A percentile compares a stretch with the other conserved stretches of the same genome.
These are phyloP conservation scores for Andricus quercusramuli DNA, from an alignment of 2,888 invertebrate genomes.

Conservation along the genomic window DNA sequence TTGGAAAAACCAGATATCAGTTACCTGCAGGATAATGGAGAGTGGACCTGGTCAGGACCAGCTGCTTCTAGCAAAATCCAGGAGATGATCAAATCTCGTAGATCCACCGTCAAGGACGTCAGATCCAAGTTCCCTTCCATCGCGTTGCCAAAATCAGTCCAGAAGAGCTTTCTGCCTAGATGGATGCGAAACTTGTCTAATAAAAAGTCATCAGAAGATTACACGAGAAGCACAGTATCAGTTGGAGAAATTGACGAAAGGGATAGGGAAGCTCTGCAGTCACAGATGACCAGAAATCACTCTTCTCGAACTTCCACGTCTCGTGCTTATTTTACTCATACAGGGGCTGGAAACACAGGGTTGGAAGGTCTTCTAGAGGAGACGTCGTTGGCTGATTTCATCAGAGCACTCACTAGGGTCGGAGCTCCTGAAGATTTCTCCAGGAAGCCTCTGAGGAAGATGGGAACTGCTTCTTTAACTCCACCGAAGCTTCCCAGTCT, in stretches of 20 bases:
- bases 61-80: slow-evolving; percentile 82
- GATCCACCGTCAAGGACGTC: slow-evolving; percentile 56
- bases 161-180: slow-evolving; percentile 65
- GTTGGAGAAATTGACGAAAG: slow-evolving; percentile 60
- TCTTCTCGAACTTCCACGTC: slow-evolving; percentile 58
- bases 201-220: slow-evolving; percentile 55
- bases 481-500: slow-evolving; percentile 80
- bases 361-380: slow-evolving; percentile 85
- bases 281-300: slow-evolving; percentile 50
- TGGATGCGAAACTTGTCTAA: slow-evolving; percentile 68
- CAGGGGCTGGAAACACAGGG: slow-evolving; percentile 58
- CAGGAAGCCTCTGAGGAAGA: slow-evolving; percentile 75
- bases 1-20: slow-evolving; percentile 78
- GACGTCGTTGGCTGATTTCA: slow-evolving; percentile 90
- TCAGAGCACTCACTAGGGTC: slow-evolving; percentile 86
- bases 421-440: slow-evolving; percentile 73
- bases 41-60: slow-evolving; percentile 86
- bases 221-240: slow-evolving; percentile 56
- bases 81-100: slow-evolving; percentile 76
- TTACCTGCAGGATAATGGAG: slow-evolving; percentile 70
- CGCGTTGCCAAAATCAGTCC: slow-evolving; percentile 67
- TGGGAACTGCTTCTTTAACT: slow-evolving; percentile 80
- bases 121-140: slow-evolving; percentile 70
- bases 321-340: slow-evolving; percentile 72
- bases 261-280: slow-evolving; percentile 57